These are phyloP conservation scores for Ramazzottius varieornatus DNA, from an alignment of 2,888 invertebrate genomes.

Conservation along the genomic window DNA sequence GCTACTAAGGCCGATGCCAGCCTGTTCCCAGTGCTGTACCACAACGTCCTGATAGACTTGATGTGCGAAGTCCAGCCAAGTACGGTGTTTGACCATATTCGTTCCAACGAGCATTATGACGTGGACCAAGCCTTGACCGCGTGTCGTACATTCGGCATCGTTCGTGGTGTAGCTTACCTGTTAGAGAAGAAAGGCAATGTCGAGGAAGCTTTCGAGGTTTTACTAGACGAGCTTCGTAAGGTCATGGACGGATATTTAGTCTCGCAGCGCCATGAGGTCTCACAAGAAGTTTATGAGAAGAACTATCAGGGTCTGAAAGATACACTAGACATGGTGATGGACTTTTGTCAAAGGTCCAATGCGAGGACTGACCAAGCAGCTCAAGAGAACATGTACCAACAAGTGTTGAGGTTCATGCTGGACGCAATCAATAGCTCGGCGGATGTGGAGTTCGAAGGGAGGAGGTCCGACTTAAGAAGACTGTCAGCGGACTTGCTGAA, in stretches of 20 bases:
- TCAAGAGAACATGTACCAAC: not conserved
- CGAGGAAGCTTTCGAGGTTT: slow-evolving; percentile 36
- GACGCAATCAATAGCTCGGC: not conserved
- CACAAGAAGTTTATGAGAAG: not conserved
- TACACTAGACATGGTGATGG: not conserved
- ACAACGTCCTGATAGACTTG: not conserved
- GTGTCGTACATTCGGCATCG: not conserved
- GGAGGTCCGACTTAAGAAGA: slow-evolving; percentile 20
- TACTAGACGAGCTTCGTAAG: slow-evolving; percentile 14
- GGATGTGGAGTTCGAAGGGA: not conserved
- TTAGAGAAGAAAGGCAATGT: slow-evolving; percentile 47
- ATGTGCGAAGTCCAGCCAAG: not conserved
- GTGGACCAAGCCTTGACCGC: not conserved
- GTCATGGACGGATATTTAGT: not conserved
- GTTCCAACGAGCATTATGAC: not conserved
- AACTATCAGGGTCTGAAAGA: not conserved
- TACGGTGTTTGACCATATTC: not conserved
- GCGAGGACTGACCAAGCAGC: not conserved
- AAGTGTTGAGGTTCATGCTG: not conserved
- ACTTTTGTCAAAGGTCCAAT: not conserved
- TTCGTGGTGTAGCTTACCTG: slow-evolving; percentile 31
- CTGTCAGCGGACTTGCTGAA: slow-evolving; percentile 28
- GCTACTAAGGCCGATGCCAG: not conserved
- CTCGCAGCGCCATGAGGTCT: not conserved
- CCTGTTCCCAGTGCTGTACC: not conserved